phyloP scores from a whole-genome alignment of 2,888 invertebrate species.

The Isotomurus palustris region DNA sequence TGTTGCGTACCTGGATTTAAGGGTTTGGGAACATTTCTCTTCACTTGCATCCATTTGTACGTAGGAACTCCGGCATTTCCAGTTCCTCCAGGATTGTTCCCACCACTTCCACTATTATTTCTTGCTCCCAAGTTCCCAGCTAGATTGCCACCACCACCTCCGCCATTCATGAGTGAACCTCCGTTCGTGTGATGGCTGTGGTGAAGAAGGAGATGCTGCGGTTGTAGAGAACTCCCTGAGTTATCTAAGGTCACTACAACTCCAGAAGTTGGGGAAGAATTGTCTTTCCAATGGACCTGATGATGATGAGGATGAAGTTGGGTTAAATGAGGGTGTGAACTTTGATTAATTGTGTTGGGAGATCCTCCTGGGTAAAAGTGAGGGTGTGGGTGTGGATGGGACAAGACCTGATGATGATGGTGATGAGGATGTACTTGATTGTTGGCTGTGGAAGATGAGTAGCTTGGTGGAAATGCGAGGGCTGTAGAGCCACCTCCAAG shows the following conservation, averaged over 20 bases:
- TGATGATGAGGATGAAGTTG: slow-evolving; percentile 36
- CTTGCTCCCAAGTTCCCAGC: no score
- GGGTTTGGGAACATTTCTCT: slow-evolving; percentile 92
- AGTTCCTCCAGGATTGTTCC: slow-evolving; percentile 10
- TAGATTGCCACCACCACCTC: slow-evolving; percentile 18
- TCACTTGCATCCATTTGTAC: slow-evolving; percentile 99
- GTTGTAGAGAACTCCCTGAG: no score
- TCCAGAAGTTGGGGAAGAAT: not conserved
- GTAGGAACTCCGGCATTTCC: slow-evolving; percentile 63
- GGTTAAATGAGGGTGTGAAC: slow-evolving; percentile 45
- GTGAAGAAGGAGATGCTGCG: no score
- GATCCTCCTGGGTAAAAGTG: slow-evolving; percentile 54
- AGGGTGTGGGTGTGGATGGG: slow-evolving; percentile 51
- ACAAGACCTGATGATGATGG: slow-evolving; percentile 45
- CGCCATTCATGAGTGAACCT: no score
- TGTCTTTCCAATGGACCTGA: not conserved
- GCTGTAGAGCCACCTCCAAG: no score
- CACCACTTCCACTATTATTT: slow-evolving; percentile 27
- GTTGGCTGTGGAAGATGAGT: no score
- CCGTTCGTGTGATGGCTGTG: no score
- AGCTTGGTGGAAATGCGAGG: no score
- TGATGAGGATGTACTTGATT: slow-evolving; percentile 35
- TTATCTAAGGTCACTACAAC: no score
- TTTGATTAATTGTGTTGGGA: slow-evolving; percentile 48
- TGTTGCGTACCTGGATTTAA: slow-evolving; percentile 53